Evolutionary conservation across 2,888 invertebrate species (phyloP), one percentile per base, ranked within the genome.

Genomic region (Sycophila texana): DNA sequence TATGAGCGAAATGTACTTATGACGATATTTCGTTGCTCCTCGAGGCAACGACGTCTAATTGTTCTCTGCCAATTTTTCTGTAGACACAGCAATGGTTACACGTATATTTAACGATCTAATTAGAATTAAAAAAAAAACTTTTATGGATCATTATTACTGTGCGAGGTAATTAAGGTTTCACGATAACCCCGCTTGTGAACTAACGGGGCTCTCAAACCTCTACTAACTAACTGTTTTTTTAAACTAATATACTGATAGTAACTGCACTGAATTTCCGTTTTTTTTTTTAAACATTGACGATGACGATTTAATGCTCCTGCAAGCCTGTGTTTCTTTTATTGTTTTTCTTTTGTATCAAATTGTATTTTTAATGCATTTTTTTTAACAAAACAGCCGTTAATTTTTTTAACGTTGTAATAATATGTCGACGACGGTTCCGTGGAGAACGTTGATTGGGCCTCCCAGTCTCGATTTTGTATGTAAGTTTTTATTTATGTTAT

Each of bases 371-470:
- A 77, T 72, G 66, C 72, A 72, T 75, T 79, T 76, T 75, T 57
- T 75, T 30, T 74, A 72, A 77, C 55, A 63, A 75, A 53, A 68
- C 70, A 81, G 74, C 55, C 79, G 74, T 79, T 61, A 80, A 22
- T 74, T 75, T 61, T 77, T 77, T 74, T 74, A 71, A 68, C 65
- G 70, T 72, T 80, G 57, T 75, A 72, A 71, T 61, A 66, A 72
- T 63, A 74, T 73, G 58, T 73, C 75, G 63, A 71, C 75, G 74
- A 73, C 26, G 72, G 80, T 82, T 80, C 78, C 82, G 78, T 80
- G 82, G 80, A 82, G 74, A 80, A 80, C 80, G 73, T 80, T 80
- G 80, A 81, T 81, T 81, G 81, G 74, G 67, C 74, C 76, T 66
- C 79, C 74, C 79, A 75, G 71, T 79, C 74, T 71, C 74, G 57